These are phyloP conservation scores for Apamea crenata DNA, from an alignment of 2,888 invertebrate species.

Conservation along the genomic window DNA sequence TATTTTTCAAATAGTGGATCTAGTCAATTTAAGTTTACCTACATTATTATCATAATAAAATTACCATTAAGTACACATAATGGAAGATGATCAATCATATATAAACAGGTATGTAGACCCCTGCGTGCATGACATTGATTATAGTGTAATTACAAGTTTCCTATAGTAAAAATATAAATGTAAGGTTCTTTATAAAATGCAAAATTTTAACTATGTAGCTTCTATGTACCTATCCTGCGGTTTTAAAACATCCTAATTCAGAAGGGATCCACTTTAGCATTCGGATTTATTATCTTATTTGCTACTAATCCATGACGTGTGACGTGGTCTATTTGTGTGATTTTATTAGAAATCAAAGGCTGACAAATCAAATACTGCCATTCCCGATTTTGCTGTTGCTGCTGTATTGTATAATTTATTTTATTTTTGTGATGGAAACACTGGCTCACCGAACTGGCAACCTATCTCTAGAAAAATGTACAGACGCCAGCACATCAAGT, in stretches of 20 bases:
- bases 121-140: background rate
- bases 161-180: too few species aligned
- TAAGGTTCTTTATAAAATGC: background rate
- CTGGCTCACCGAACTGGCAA: background rate
- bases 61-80: conserved; percentile 10
- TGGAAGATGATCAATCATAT: conserved; percentile 54
- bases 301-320: background rate
- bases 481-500: too few species aligned
- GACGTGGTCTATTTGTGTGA: background rate
- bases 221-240: background rate
- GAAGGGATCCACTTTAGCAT: too few species aligned
- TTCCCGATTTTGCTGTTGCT: background rate
- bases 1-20: background rate
- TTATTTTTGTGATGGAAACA: conserved; percentile 35
- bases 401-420: background rate
- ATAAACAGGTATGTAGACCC: conserved; percentile 55
- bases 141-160: background rate
- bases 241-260: background rate
- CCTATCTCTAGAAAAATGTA: too few species aligned
- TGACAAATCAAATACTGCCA: conserved; percentile 13
- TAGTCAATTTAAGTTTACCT: background rate
- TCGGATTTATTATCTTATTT: background rate
- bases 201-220: background rate
- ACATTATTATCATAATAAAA: background rate
- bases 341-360: background rate